These are phyloP conservation scores for Lutjanus argentimaculatus DNA, from an alignment of 2,797 vertebrate species.

Conservation along the genomic window DNA sequence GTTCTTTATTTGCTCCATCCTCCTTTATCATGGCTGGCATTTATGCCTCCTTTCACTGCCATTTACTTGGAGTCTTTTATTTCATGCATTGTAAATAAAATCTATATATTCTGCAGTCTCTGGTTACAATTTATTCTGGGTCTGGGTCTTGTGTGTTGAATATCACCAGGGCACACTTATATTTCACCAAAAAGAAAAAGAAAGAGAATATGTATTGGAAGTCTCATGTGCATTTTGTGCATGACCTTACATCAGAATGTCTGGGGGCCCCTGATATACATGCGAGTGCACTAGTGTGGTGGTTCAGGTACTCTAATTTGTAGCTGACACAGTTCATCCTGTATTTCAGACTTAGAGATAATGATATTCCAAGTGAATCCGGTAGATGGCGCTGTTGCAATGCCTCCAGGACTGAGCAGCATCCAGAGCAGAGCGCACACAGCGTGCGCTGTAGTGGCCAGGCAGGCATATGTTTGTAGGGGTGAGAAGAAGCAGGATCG, in stretches of 20 bases:
- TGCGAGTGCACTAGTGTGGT: background rate
- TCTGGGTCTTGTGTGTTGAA: too few relatives aligned
- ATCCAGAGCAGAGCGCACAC: constrained; percentile 47
- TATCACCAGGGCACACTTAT: too few relatives aligned
- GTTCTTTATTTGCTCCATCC: too few relatives aligned
- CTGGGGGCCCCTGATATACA: background rate
- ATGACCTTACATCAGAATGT: too few relatives aligned
- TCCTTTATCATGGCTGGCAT: too few relatives aligned
- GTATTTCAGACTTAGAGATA: background rate
- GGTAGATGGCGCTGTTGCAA: constrained; percentile 77
- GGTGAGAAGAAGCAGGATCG: constrained; percentile 61
- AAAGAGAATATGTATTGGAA: background rate
- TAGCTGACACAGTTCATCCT: background rate
- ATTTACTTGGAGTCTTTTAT: too few relatives aligned
- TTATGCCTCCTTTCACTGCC: too few relatives aligned
- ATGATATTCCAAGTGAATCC: constrained; percentile 11
- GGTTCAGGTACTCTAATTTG: background rate
- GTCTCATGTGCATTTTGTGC: background rate
- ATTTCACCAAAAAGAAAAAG: background rate
- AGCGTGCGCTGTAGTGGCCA: constrained; percentile 46
- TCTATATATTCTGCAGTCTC: too few relatives aligned
- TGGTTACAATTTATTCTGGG: too few relatives aligned
- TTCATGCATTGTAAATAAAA: too few relatives aligned
- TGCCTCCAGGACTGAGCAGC: constrained; percentile 36
- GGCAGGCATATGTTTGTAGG: constrained; percentile 64